phyloP scores from a whole-genome alignment of 2,113 vertebrate species.

The Apodemus sylvaticus region DNA sequence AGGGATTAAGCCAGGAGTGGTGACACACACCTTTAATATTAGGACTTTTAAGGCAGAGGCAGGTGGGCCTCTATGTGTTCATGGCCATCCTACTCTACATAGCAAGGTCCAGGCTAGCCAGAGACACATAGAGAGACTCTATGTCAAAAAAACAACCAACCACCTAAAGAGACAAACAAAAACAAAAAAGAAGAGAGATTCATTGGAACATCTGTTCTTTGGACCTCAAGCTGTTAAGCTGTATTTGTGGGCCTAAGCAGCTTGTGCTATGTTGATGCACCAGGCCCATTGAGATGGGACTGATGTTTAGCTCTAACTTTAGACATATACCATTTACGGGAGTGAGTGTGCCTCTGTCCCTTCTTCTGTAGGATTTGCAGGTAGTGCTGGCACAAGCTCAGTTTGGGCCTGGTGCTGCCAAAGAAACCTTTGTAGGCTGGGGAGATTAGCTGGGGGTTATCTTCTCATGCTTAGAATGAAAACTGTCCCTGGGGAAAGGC shows the following conservation, averaged over 20 bases:
- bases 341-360: slow-evolving; percentile 25
- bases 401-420: background rate
- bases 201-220: background rate
- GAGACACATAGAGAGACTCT: background rate
- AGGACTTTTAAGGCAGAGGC: background rate
- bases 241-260: background rate
- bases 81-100: background rate
- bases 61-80: background rate
- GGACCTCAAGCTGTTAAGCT: background rate
- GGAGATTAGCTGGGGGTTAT: background rate
- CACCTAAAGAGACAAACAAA: background rate
- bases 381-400: slow-evolving; percentile 57
- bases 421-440: background rate
- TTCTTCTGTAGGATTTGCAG: background rate
- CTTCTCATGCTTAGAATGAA: slow-evolving; percentile 53
- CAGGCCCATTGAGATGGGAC: background rate
- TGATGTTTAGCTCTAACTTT: background rate
- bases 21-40: background rate
- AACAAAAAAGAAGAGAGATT: background rate
- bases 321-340: background rate
- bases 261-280: background rate
- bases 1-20: background rate
- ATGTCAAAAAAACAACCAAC: background rate
- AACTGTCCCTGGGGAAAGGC: background rate
- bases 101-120: background rate